phyloP scores from a whole-genome alignment of 2,888 invertebrate genomes.

The Apamea crenata region DNA sequence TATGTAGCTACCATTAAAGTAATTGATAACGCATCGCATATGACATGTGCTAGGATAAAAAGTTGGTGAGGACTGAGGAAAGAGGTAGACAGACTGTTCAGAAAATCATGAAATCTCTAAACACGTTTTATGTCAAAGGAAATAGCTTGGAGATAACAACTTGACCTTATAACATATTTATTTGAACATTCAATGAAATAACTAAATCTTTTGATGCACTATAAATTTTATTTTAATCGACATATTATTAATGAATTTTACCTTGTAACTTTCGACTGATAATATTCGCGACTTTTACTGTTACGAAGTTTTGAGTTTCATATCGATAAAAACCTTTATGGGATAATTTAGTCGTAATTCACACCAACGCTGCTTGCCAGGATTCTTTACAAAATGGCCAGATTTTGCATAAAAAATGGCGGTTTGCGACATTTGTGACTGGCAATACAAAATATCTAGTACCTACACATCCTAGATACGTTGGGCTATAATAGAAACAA shows the following conservation, averaged over 20 bases:
- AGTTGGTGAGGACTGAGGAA: not conserved
- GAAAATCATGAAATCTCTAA: conserved; percentile 19
- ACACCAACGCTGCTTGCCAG: conserved; percentile 3
- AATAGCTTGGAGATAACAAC: conserved; percentile 33
- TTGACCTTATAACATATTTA: not conserved
- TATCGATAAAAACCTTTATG: conserved; percentile 3
- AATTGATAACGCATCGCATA: not conserved
- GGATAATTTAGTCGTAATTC: conserved; percentile 2
- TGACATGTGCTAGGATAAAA: not conserved
- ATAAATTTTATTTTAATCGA: not conserved
- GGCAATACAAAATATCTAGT: not conserved
- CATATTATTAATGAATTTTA: not conserved
- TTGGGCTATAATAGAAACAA: not conserved
- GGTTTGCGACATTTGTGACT: not conserved
- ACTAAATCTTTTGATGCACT: not conserved
- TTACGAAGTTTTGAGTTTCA: not conserved
- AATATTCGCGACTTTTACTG: not conserved
- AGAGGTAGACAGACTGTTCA: not conserved
- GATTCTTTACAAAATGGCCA: not conserved
- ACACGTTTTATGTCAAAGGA: conserved; percentile 21
- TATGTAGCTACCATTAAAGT: not conserved
- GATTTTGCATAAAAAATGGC: not conserved
- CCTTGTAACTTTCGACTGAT: conserved; percentile 11
- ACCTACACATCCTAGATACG: not conserved
- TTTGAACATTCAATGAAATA: not conserved